Evolutionary conservation across 2,113 vertebrate genomes (phyloP), one percentile per base, ranked within the genome.

Genomic region (Siphamia tubifer): DNA sequence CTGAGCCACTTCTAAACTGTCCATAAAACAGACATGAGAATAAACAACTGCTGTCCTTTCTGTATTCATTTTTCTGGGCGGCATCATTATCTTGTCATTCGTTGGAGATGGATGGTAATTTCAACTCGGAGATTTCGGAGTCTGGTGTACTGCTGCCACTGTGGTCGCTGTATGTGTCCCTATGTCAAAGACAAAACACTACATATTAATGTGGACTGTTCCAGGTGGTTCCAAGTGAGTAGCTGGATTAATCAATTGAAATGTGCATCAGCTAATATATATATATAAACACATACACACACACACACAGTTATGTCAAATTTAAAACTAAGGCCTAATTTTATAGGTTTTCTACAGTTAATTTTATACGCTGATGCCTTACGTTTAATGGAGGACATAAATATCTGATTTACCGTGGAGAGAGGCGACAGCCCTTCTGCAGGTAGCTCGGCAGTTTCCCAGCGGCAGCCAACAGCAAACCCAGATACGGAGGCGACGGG

Each of bases 81-180:
- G 0, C 15, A 5, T 17, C 7, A 9, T 5, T 19, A 8, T 2
- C 0, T 0, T 8, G 8, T 94, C 87, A 94, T 55, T 96, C 94
- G 0, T 92, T 92, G 31, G 92, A 92, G 60, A 90, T 86, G 0
- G 93, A 78, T 1, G 93, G 91, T 16, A 97, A 90, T 73, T 96
- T 97, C 39, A 98, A 63, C 27, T 97, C 96, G 0, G 93, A 93
- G 11, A 98, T 96, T 79, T 99, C 97, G 0, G 92, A 90, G 87
- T 98, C 96, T 0, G 97, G 96, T 0, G 92, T 96, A 82, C 96
- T 99, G 92, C 95, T 95, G 62, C 93, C 94, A 3, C 97, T 98
- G 4, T 86, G 83, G 20, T 97, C 96, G 0, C 97, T 98, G 80
- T 99, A 99, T 0, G 95, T 96, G 64, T 99, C 97, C 83, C 97